Conservation (phyloP, 1,140 invertebrate species). For the Neuroterus valhalla region DNA sequence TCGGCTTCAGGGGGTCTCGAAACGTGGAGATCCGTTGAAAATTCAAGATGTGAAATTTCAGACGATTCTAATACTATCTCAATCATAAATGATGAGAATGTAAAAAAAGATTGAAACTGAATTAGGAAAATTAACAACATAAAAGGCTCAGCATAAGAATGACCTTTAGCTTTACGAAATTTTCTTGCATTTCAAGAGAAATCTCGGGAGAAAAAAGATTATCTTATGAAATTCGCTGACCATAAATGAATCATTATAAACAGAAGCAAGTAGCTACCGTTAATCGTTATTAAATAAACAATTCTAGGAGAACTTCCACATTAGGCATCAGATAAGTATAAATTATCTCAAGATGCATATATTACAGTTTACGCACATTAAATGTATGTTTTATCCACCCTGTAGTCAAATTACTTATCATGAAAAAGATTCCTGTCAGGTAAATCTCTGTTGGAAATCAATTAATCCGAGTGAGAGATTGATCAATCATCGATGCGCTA, state of each 20-base stretch:
- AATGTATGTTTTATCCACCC: background rate
- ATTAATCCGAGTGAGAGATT: conserved; percentile 11
- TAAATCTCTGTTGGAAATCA: conserved; percentile 13
- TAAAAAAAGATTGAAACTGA: too few relatives aligned
- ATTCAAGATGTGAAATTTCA: too few relatives aligned
- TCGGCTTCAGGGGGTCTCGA: too few relatives aligned
- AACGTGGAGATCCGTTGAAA: too few relatives aligned
- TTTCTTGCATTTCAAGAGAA: conserved; percentile 37
- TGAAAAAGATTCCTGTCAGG: conserved; percentile 1
- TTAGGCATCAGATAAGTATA: background rate
- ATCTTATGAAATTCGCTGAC: background rate
- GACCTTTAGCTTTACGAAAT: conserved; percentile 40
- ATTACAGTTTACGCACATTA: background rate
- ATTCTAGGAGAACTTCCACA: conserved; percentile 15
- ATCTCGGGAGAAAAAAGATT: background rate
- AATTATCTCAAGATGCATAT: conserved; percentile 6
- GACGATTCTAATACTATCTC: too few relatives aligned
- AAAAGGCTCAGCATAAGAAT: background rate
- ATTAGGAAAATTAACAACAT: too few relatives aligned
- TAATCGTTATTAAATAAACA: conserved; percentile 9
- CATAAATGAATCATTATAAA: conserved; percentile 14
- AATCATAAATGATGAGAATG: too few relatives aligned
- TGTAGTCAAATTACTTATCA: background rate
- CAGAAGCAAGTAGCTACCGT: conserved; percentile 13
- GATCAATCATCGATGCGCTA: background rate